Percentiles rank a stretch among this genome's conserved stretches.
Evolutionary conservation across 1,140 invertebrate species (phyloP).

Genomic region (Pristionchus pacificus): DNA sequence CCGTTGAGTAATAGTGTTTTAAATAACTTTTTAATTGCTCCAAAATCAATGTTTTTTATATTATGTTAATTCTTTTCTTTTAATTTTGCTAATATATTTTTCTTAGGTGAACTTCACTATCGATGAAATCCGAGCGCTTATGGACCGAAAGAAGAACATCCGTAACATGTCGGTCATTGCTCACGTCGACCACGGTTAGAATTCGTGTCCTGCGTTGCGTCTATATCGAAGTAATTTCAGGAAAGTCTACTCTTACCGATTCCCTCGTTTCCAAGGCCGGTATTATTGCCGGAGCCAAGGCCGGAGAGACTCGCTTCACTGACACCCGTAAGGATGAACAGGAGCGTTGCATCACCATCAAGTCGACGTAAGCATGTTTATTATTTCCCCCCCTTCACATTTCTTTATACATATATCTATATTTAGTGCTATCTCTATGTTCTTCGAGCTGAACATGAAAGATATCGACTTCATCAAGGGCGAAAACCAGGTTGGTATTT

Average conservation of each 20-base stretch:
- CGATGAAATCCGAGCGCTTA: slow-evolving; percentile 97
- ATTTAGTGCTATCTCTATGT: slow-evolving; percentile 91
- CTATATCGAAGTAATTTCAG: neutral
- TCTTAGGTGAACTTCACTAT: slow-evolving; percentile 97
- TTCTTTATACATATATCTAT: no score
- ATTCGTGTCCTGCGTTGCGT: neutral
- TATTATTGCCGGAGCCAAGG: slow-evolving; percentile 96
- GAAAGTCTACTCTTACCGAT: slow-evolving; percentile 98
- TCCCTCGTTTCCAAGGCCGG: slow-evolving; percentile 98
- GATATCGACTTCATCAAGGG: slow-evolving; percentile 67
- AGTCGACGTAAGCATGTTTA: slow-evolving; percentile 84
- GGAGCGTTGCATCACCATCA: slow-evolving; percentile 99
- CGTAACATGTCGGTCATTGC: slow-evolving; percentile 99
- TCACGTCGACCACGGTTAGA: slow-evolving; percentile 87
- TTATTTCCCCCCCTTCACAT: no score
- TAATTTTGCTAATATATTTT: neutral
- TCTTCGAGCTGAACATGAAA: slow-evolving; percentile 87
- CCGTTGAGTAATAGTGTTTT: neutral
- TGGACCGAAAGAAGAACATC: slow-evolving; percentile 99
- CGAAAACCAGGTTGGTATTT: slow-evolving; percentile 61
- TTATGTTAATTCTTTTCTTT: slow-evolving; percentile 1
- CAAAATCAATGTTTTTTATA: neutral
- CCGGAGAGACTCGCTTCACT: slow-evolving; percentile 96
- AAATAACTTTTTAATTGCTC: neutral
- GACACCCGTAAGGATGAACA: slow-evolving; percentile 99